phyloP scores from a whole-genome alignment of 1,140 invertebrate species.

The Eulimnadia texana region DNA sequence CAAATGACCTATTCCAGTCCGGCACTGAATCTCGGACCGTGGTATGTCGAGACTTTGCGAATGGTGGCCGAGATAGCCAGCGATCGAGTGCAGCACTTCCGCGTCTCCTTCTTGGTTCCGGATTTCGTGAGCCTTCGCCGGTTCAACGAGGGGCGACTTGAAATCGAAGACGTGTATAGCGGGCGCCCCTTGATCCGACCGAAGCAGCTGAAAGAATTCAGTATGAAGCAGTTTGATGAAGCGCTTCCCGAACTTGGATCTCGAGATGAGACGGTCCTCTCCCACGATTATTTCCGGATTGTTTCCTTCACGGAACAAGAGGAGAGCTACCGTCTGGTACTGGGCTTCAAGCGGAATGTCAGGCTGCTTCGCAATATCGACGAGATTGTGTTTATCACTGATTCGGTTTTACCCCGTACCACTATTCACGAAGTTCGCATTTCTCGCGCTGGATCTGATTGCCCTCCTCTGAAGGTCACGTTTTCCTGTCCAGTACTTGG shows the following conservation, averaged over 20 bases:
- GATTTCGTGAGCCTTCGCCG: not conserved
- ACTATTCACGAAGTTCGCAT: not conserved
- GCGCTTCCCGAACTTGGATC: not conserved
- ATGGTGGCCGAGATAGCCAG: not conserved
- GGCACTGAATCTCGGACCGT: not conserved
- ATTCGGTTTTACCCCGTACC: not conserved
- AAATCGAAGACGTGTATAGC: not conserved
- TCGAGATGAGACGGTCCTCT: not conserved
- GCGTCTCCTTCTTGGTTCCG: not conserved
- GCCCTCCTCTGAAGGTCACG: not conserved
- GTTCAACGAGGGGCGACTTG: no score
- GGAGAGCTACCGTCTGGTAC: not conserved
- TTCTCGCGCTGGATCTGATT: not conserved
- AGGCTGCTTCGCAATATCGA: not conserved
- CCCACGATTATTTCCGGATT: not conserved
- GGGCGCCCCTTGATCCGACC: not conserved
- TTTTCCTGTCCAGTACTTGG: not conserved
- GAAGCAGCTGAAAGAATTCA: not conserved
- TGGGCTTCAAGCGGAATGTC: not conserved
- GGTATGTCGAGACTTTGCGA: not conserved
- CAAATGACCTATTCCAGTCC: not conserved
- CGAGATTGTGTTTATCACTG: not conserved
- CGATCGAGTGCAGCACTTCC: not conserved
- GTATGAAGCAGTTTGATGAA: not conserved
- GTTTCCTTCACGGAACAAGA: not conserved